Evolutionary conservation across 2,797 vertebrate genomes (phyloP).

Genomic region (Halcyon chelicuti): DNA sequence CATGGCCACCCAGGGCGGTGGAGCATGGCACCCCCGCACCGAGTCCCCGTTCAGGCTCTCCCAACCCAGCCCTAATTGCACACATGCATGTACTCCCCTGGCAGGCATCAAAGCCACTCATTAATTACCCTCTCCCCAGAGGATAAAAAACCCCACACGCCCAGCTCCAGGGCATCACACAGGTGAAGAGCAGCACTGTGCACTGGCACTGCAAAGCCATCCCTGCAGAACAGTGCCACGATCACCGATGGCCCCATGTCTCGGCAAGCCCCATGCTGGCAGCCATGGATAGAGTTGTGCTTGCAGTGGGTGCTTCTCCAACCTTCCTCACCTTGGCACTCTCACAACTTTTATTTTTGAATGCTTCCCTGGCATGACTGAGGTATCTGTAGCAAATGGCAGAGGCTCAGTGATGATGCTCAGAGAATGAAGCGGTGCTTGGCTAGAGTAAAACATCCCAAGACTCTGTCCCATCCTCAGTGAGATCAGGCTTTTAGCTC

Average conservation of each 20-base stretch:
- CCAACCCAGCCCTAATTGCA: neutral
- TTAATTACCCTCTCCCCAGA: conserved; percentile 11
- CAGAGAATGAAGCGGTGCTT: neutral
- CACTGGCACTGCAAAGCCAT: neutral
- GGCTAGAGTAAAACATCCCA: neutral
- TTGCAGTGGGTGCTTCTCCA: rapidly evolving
- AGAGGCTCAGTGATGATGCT: neutral
- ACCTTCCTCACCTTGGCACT: neutral
- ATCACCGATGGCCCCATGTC: rapidly evolving
- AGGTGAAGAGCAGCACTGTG: neutral
- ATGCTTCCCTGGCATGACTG: neutral
- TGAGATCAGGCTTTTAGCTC: neutral
- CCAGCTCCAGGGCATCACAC: neutral
- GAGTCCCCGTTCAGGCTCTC: neutral
- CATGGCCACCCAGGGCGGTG: rapidly evolving
- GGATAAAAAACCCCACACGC: neutral
- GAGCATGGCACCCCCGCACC: rapidly evolving
- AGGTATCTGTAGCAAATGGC: neutral
- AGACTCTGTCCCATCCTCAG: rapidly evolving
- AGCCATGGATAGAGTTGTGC: neutral
- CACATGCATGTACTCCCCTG: neutral
- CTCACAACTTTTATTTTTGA: neutral
- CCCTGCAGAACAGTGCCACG: neutral
- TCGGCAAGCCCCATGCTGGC: rapidly evolving
- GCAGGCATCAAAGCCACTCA: neutral